Evolutionary conservation across 2,888 invertebrate genomes (phyloP).

Genomic region (Isoperla grammatica): DNA sequence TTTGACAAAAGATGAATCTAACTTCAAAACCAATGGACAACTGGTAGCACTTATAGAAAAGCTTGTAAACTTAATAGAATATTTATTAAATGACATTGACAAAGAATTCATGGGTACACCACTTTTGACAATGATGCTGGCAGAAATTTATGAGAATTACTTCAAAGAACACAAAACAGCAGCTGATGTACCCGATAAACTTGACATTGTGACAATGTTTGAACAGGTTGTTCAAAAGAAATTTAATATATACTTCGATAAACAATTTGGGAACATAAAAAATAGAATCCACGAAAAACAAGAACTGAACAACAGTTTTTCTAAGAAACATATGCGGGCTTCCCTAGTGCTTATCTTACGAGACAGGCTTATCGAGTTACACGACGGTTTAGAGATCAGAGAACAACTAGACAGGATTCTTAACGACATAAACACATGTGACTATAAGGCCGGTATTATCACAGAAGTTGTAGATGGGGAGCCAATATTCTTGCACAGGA

Average conservation of each 20-base stretch:
- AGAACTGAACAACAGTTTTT: neutral
- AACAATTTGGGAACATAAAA: neutral
- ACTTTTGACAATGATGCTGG: neutral
- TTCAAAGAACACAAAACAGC: too few species aligned
- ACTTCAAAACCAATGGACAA: neutral
- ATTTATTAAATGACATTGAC: neutral
- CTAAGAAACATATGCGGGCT: neutral
- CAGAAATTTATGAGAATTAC: neutral
- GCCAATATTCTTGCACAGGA: slow-evolving; percentile 22
- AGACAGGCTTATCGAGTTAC: too few species aligned
- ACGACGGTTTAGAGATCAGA: neutral
- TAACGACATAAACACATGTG: neutral
- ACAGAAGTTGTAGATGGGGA: slow-evolving; percentile 2
- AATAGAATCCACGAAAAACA: neutral
- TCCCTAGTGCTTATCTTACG: neutral
- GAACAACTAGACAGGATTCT: too few species aligned
- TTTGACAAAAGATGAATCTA: neutral
- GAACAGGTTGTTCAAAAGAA: neutral
- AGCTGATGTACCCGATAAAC: neutral
- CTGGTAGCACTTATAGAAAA: neutral
- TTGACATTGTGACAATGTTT: neutral
- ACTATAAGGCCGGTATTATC: slow-evolving; percentile 20
- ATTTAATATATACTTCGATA: neutral
- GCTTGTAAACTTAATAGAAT: neutral
- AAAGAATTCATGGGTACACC: neutral